Percentiles rank a stretch among this genome's conserved stretches.
phyloP scores from a whole-genome alignment of 35 echinoderm and acorn worm genomes.

The Apostichopus californicus region DNA sequence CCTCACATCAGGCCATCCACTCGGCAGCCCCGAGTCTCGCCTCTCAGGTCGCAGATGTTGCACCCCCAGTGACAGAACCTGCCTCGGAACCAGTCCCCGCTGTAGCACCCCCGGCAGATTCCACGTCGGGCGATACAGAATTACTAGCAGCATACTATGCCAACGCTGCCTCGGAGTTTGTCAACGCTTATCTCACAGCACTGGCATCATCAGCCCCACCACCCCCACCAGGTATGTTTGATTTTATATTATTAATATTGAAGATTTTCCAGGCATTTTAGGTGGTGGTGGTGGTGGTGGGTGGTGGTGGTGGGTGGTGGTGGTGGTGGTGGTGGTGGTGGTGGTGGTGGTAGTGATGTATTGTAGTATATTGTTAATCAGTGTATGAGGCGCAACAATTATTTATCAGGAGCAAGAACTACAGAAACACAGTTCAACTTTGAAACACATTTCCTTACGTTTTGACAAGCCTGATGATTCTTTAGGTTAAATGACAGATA shows the following conservation, averaged over 20 bases:
- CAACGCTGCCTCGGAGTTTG: slow-evolving; percentile 36
- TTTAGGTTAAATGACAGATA: no score
- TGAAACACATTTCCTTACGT: no score
- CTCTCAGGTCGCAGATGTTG: slow-evolving; percentile 1
- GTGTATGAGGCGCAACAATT: no score
- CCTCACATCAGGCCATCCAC: neutral
- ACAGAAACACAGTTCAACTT: no score
- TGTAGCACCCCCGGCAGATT: neutral
- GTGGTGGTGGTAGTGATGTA: no score
- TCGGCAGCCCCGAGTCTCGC: neutral
- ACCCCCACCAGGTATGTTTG: slow-evolving; percentile 47
- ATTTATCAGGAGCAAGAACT: no score
- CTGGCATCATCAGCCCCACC: slow-evolving; percentile 49
- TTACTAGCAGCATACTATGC: slow-evolving; percentile 27
- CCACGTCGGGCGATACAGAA: neutral
- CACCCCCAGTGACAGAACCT: slow-evolving; percentile 35
- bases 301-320: no score
- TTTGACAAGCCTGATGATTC: no score
- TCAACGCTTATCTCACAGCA: slow-evolving; percentile 47
- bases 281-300: no score
- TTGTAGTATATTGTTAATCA: no score
- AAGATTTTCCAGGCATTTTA: no score
- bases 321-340: no score
- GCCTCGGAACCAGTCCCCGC: neutral
- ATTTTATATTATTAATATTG: neutral